These are phyloP conservation scores for Machimus rusticus DNA, from an alignment of 2,888 invertebrate species.

Conservation along the genomic window DNA sequence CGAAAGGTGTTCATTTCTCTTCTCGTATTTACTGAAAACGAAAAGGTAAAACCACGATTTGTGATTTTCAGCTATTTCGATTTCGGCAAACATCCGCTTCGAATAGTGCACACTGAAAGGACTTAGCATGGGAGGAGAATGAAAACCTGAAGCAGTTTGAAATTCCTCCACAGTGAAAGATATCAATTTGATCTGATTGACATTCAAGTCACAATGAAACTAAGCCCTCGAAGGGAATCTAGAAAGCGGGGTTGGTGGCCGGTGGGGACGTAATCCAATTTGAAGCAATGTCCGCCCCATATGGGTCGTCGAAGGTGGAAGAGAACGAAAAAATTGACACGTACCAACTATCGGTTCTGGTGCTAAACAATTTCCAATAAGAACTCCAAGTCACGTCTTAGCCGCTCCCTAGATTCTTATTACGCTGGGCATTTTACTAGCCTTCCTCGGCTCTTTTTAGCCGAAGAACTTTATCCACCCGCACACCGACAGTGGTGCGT, in stretches of 20 bases:
- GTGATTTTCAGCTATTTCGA: not conserved
- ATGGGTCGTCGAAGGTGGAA: not conserved
- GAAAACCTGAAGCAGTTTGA: not conserved
- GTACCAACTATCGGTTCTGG: constrained; percentile 37
- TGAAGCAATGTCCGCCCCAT: constrained; percentile 7
- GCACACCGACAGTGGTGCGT: not conserved
- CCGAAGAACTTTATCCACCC: not conserved
- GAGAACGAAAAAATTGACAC: constrained; percentile 18
- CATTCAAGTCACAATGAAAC: constrained; percentile 20
- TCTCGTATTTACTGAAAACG: not conserved
- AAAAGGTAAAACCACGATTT: not conserved
- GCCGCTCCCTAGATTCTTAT: constrained; percentile 8
- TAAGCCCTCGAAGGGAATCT: not conserved
- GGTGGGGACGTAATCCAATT: constrained; percentile 17
- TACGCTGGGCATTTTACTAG: constrained; percentile 5
- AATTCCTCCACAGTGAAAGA: not conserved
- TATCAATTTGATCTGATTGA: constrained; percentile 26
- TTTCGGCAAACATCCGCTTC: not conserved
- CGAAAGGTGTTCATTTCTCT: not conserved
- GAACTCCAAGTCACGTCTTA: constrained; percentile 28
- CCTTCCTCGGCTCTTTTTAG: not conserved
- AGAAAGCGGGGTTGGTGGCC: not conserved
- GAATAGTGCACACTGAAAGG: not conserved
- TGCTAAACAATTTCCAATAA: constrained; percentile 36
- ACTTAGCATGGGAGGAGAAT: not conserved